A percentile compares a stretch with the other conserved stretches of the same genome.
These are phyloP conservation scores for Harpegnathos saltator DNA, from an alignment of 1,140 invertebrate genomes.

Conservation along the genomic window DNA sequence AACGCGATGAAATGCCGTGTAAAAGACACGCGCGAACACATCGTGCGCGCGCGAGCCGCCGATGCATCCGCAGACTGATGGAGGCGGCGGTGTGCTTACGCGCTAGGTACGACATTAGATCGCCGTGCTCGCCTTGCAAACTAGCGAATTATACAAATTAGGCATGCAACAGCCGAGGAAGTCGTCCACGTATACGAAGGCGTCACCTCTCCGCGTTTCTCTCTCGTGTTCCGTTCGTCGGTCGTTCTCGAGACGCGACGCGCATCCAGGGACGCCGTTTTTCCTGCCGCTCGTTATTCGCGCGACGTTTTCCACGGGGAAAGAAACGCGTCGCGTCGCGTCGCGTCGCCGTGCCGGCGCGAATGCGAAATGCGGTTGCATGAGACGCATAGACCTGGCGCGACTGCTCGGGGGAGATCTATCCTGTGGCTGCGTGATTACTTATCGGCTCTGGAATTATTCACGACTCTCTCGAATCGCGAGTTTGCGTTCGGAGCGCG, in stretches of 20 bases:
- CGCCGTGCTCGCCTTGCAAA: conserved; percentile 61
- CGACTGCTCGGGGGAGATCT: neutral
- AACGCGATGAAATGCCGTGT: conserved; percentile 45
- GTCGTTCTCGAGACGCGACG: conserved; percentile 24
- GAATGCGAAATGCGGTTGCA: conserved; percentile 53
- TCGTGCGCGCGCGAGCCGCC: conserved; percentile 31
- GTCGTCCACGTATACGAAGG: conserved; percentile 14
- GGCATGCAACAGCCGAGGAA: conserved; percentile 20
- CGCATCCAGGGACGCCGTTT: conserved; percentile 27
- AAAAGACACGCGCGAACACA: conserved; percentile 26
- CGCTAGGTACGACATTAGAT: conserved; percentile 64
- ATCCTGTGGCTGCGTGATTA: too few species aligned
- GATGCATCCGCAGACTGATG: conserved; percentile 36
- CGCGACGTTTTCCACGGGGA: neutral
- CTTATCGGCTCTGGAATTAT: too few species aligned
- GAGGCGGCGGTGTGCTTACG: conserved; percentile 55
- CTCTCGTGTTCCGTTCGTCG: neutral
- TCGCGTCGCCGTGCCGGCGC: conserved; percentile 15
- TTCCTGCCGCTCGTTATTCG: conserved; percentile 12
- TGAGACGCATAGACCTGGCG: conserved; percentile 17
- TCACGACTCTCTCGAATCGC: too few species aligned
- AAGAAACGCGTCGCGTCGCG: conserved; percentile 24
- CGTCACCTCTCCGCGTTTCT: neutral
- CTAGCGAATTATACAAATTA: conserved; percentile 64
- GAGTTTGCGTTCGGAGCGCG: too few species aligned